These are phyloP conservation scores for Cactoblastis cactorum DNA, from an alignment of 2,888 invertebrate genomes.

Conservation along the genomic window DNA sequence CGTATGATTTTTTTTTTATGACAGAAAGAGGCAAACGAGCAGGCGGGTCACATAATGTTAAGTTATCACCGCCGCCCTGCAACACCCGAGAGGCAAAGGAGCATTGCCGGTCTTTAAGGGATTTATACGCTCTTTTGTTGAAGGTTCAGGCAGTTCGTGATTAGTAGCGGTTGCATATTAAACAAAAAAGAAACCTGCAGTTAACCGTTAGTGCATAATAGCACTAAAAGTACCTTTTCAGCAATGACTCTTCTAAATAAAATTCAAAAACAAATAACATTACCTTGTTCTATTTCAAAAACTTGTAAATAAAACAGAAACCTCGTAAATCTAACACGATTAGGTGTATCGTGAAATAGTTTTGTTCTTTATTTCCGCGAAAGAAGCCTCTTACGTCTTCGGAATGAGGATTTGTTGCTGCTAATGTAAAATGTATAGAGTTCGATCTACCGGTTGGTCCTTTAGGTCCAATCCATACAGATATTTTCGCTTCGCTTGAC, in stretches of 20 bases:
- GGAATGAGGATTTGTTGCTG: constrained; percentile 34
- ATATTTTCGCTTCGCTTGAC: not conserved
- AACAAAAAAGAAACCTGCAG: too few species aligned
- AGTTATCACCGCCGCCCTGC: too few species aligned
- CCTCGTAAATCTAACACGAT: constrained; percentile 3
- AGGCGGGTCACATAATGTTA: too few species aligned
- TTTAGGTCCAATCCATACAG: not conserved
- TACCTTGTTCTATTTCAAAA: not conserved
- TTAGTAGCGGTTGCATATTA: too few species aligned
- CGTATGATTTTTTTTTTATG: too few species aligned
- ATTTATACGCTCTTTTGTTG: too few species aligned
- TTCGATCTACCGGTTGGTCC: constrained; percentile 24
- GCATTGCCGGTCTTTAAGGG: too few species aligned
- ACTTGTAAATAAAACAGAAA: not conserved
- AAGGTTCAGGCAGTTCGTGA: too few species aligned
- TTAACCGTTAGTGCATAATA: too few species aligned
- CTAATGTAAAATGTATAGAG: constrained; percentile 48
- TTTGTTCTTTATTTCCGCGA: not conserved
- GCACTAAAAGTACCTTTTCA: not conserved
- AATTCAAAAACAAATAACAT: not conserved
- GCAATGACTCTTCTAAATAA: not conserved
- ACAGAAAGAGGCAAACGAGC: too few species aligned
- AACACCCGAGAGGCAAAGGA: too few species aligned
- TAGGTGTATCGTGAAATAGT: not conserved
- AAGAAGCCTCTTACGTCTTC: constrained; percentile 16